Evolutionary conservation across 2,888 invertebrate genomes (phyloP), one percentile per base, ranked within the genome.

Genomic region (Camptogramma bilineatum): DNA sequence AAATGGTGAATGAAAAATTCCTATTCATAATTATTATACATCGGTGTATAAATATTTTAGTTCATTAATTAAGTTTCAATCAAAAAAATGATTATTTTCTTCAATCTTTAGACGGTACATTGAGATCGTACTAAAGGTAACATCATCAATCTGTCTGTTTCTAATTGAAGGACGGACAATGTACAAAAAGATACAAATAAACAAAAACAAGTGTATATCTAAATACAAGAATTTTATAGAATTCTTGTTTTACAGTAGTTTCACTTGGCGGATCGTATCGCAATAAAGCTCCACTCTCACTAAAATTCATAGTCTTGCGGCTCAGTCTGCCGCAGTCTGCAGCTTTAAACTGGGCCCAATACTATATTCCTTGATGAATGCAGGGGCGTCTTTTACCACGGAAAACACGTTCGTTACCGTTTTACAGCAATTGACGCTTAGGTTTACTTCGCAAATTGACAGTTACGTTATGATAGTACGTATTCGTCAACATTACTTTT

Each of bases 1-100:
- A 55, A 62, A 62, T 53, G 42, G 60, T 55, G 44, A 51, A 16
- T 54, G 18, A 56, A 63, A 55, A 39, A 34, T 34, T 59, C 31
- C 8, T 39, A 39, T 39, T 48, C 21, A 48, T 48, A 47, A 34
- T 47, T 13, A 55, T 55, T 48, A 47, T 52, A 53, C 60, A 59
- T 47, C 52, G 48, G 60, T 52, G 24, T 47, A 44, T 47, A 16
- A 48, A 53, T 52, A 17, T 48, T 13, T 46, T 42, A 44, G 16
- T 31, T 55, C 18, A 55, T 44, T 31, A 1, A 16, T 39, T 42
- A 16, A 42, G 16, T 42, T 42, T 42, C 4, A 16, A 42, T 31
- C 10, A 39, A 13, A 44, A 44, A 44, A 5, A 5, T 39, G 16
- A 16, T 17, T 44, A 8, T 17, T 44, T 42, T 16, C 44, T 44